phyloP scores from a whole-genome alignment of 2,888 invertebrate species.

The Agrochola litura region DNA sequence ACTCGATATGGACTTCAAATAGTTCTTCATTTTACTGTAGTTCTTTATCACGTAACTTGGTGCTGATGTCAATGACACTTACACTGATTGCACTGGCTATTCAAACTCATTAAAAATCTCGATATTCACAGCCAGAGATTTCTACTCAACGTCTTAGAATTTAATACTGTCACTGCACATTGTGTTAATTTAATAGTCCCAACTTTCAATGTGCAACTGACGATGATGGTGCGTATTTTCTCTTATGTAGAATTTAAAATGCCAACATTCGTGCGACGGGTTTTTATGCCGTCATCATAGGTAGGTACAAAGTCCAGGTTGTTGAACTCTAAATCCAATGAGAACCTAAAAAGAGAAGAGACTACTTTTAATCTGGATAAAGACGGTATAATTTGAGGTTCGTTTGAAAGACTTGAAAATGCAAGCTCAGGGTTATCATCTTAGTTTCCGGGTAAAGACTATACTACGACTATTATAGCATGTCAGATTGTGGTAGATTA shows the following conservation, averaged over 20 bases:
- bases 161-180: neutral
- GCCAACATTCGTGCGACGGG: neutral
- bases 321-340: neutral
- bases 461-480: too few species aligned
- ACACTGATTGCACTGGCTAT: neutral
- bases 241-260: neutral
- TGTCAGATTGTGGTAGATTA: too few species aligned
- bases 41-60: neutral
- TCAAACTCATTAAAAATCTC: neutral
- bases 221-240: neutral
- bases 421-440: too few species aligned
- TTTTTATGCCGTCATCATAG: neutral
- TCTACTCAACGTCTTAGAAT: slow-evolving; percentile 1
- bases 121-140: neutral
- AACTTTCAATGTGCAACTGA: neutral
- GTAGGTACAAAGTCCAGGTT: slow-evolving; percentile 1
- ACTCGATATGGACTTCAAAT: slow-evolving; percentile 58
- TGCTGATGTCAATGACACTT: neutral
- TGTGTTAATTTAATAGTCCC: neutral
- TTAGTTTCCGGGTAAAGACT: neutral
- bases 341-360: slow-evolving; percentile 24
- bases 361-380: neutral
- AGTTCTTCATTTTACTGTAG: slow-evolving; percentile 30
- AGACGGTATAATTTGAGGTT: neutral
- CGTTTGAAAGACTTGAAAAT: neutral